Conservation (phyloP, 2,113 vertebrate species). For the Hyaena hyaena region DNA sequence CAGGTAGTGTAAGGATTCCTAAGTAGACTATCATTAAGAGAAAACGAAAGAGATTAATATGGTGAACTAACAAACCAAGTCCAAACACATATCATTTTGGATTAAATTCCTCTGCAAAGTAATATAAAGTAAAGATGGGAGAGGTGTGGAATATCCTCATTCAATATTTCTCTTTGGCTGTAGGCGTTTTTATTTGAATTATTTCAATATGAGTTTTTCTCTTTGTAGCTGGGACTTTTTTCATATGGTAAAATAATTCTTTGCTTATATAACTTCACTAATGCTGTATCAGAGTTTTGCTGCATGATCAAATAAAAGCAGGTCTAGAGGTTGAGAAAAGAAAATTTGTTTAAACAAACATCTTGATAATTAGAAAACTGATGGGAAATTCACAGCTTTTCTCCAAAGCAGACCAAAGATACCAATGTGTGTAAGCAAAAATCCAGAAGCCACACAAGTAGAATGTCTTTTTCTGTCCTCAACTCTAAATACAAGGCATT, state of each 20-base stretch:
- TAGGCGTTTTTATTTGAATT: constrained; percentile 54
- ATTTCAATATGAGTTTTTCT: constrained; percentile 54
- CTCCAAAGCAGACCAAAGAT: constrained; percentile 46
- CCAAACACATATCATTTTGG: not conserved
- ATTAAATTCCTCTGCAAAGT: constrained; percentile 28
- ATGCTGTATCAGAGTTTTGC: constrained; percentile 68
- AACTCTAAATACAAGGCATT: not conserved
- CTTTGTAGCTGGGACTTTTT: constrained; percentile 32
- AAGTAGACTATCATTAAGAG: constrained; percentile 10
- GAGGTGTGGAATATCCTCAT: not conserved
- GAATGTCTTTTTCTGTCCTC: constrained; percentile 27
- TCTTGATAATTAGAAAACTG: constrained; percentile 74
- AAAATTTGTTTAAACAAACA: constrained; percentile 77
- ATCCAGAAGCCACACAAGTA: not conserved
- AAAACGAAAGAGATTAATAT: not conserved
- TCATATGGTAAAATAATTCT: constrained; percentile 62
- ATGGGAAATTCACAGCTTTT: constrained; percentile 68
- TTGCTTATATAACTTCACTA: constrained; percentile 73
- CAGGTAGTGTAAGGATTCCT: not conserved
- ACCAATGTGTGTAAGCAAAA: not conserved
- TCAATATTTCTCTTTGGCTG: constrained; percentile 23
- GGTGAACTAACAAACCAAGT: not conserved
- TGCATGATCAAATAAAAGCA: constrained; percentile 75
- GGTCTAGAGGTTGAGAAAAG: constrained; percentile 64
- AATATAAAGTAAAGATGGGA: not conserved